Conservation (phyloP, 2,113 vertebrate species). For the Benitochromis conjunctus region DNA sequence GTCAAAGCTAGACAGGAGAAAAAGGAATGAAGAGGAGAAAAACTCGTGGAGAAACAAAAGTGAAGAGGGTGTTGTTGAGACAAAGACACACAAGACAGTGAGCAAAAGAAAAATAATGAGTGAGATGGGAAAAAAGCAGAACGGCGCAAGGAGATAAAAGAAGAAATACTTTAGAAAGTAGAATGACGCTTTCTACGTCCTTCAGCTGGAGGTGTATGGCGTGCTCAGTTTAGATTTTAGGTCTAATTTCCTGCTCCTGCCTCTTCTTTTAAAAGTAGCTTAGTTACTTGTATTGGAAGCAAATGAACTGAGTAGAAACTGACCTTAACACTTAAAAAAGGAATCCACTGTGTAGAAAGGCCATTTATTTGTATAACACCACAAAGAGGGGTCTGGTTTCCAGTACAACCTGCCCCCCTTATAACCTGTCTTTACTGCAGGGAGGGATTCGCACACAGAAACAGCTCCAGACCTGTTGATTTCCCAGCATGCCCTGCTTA, state of each 20-base stretch:
- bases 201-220: background rate
- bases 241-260: background rate
- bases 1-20: conserved; percentile 30
- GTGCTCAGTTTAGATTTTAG: background rate
- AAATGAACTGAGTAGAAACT: background rate
- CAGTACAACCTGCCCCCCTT: conserved; percentile 57
- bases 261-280: background rate
- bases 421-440: conserved; percentile 56
- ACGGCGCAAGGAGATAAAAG: background rate
- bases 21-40: background rate
- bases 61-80: background rate
- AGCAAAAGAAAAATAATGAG: background rate
- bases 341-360: background rate
- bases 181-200: background rate
- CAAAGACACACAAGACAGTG: background rate
- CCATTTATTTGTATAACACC: conserved; percentile 21
- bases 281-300: background rate
- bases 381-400: conserved; percentile 68
- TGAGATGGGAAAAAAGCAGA: background rate
- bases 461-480: conserved; percentile 56
- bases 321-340: background rate
- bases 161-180: background rate
- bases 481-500: conserved; percentile 62
- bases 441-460: conserved; percentile 43
- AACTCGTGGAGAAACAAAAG: conserved; percentile 15